Percentiles rank a stretch among this genome's conserved stretches.
phyloP scores from a whole-genome alignment of 2,888 invertebrate genomes.

The Nephrotoma flavescens region DNA sequence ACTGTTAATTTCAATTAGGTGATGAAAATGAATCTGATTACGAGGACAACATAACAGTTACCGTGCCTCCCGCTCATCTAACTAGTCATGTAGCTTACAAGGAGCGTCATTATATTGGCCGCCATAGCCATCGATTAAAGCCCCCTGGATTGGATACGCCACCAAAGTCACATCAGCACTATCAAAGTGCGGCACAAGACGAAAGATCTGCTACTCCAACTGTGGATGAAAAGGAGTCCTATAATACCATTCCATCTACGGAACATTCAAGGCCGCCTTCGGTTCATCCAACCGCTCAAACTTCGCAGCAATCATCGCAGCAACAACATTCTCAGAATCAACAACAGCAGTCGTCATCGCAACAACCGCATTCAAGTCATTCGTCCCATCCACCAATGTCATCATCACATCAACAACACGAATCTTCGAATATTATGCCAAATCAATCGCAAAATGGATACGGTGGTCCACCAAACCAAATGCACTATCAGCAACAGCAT shows the following conservation, averaged over 20 bases:
- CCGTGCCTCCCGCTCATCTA: constrained; percentile 34
- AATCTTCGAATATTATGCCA: background rate
- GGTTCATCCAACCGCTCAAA: constrained; percentile 7
- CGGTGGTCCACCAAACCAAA: background rate
- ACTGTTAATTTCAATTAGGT: background rate
- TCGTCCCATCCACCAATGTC: background rate
- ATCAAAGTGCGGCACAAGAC: constrained; percentile 27
- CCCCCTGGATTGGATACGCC: constrained; percentile 35
- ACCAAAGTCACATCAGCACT: constrained; percentile 19
- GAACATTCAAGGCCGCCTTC: constrained; percentile 7
- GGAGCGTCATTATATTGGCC: constrained; percentile 15
- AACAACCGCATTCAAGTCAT: constrained; percentile 13
- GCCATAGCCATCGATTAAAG: constrained; percentile 23
- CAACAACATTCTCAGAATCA: background rate
- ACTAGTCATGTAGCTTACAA: constrained; percentile 15
- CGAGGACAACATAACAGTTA: constrained; percentile 44
- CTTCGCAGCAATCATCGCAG: background rate
- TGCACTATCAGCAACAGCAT: background rate
- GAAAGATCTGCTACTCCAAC: constrained; percentile 59
- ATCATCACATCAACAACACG: background rate
- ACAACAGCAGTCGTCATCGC: constrained; percentile 18
- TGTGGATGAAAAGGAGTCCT: constrained; percentile 40
- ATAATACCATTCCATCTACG: constrained; percentile 13
- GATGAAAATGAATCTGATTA: constrained; percentile 36
- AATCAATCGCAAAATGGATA: background rate